Base-by-base conservation (phyloP, 2,797 vertebrate genomes). In the Crocodylus rhombifer region DNA sequence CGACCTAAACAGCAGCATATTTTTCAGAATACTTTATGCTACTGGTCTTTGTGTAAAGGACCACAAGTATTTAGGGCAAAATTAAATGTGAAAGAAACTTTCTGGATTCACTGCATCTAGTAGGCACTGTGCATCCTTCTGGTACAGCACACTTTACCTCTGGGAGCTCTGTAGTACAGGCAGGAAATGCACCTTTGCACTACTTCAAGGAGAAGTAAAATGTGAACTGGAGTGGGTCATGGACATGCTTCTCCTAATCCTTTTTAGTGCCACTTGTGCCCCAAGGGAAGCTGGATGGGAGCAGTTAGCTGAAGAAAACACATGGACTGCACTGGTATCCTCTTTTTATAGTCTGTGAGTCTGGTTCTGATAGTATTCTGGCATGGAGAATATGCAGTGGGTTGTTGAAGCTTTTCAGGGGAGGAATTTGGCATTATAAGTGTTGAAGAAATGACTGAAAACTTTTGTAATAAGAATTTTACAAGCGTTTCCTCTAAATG, bases 261-360 rank as follows among this genome's bases (percentile, higher is more conserved):
- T 28, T 77, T 55, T 0, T 0, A 36, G 26, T 18, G 23, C 3
- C 2, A 60, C 56, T 62, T 82, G 30, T 10, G 15, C 6, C 65
- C 17, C 4, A 1, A 0, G 1, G 28, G n/a, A 60, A 64, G 5
- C 78, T 67, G 0, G 1, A 60, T 10, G 75, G 20, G 55, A 61
- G n/a, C 0, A 0, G 20, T 60, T 23, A 80, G 17, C 17, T n/a
- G 3, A 3, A 67, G 67, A 71, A 13, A 17, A 6, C 6, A 0
- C 0, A 5, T 36, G 20, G 18, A 17, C 1, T 4, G 74, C 16
- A 77, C 10, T 21, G 20, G 8, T 77, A 33, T 17, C 65, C 23
- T n/a, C 26, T 26, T 76, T 71, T 76, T 71, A 73, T 25, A 14
- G 13, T 75, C 57, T 3, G 0, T 0, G 0, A 36, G 30, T 14